These are phyloP conservation scores for Drosophila santomea DNA, from an alignment of 1,140 invertebrate genomes.

Conservation along the genomic window DNA sequence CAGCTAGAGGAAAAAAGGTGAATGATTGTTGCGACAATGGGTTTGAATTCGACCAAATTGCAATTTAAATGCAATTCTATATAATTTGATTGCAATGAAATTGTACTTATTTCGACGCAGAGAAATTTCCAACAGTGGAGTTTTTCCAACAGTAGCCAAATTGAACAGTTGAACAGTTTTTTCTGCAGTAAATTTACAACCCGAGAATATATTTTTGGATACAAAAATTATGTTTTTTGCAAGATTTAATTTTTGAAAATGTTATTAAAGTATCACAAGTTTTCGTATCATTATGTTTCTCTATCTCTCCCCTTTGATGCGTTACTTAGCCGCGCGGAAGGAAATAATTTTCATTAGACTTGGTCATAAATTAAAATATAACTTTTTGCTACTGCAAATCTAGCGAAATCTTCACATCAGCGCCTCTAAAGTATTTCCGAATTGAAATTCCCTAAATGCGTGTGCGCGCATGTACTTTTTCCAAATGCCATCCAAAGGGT, in stretches of 20 bases:
- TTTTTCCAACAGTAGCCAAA: not conserved
- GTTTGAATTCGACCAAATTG: conserved; percentile 19
- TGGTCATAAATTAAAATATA: conserved; percentile 64
- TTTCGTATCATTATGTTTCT: not conserved
- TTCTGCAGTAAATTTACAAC: not conserved
- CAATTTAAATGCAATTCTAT: conserved; percentile 23
- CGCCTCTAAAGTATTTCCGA: conserved; percentile 67
- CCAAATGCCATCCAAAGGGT: conserved; percentile 18
- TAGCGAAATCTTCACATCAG: conserved; percentile 54
- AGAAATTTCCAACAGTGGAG: not conserved
- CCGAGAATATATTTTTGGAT: not conserved
- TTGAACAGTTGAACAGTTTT: not conserved
- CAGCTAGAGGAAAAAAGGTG: not conserved
- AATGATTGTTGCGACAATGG: conserved; percentile 16
- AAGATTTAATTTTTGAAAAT: too few relatives aligned
- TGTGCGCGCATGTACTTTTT: conserved; percentile 3
- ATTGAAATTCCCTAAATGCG: conserved; percentile 39
- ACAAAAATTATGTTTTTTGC: too few relatives aligned
- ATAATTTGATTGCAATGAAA: conserved; percentile 5
- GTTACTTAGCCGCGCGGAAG: conserved; percentile 3
- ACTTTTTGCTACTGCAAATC: conserved; percentile 28
- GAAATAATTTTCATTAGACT: conserved; percentile 56
- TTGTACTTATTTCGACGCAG: not conserved
- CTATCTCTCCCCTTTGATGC: not conserved
- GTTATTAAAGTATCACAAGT: too few relatives aligned